A percentile compares a stretch with the other conserved stretches of the same genome.
phyloP scores from a whole-genome alignment of 2,113 vertebrate genomes.

The Barbus barbus region DNA sequence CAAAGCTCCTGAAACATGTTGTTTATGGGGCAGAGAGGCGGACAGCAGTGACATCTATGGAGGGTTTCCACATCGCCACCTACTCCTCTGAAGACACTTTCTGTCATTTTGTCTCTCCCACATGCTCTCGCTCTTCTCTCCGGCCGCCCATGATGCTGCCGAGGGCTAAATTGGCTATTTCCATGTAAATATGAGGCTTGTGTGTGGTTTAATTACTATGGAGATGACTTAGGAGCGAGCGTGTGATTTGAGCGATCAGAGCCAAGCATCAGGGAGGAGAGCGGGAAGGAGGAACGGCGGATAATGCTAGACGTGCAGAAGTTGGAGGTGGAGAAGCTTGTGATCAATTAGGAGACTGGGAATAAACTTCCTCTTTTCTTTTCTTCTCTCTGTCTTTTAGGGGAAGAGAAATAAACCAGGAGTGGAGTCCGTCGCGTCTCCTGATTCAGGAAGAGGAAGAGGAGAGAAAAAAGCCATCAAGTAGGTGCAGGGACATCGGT shows the following conservation, averaged over 20 bases:
- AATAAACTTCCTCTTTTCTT: constrained; percentile 12
- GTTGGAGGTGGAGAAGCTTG: constrained; percentile 24
- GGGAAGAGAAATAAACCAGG: constrained; percentile 96
- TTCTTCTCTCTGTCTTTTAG: constrained; percentile 63
- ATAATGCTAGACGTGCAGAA: constrained; percentile 33
- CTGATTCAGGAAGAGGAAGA: constrained; percentile 90
- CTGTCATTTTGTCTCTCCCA: constrained; percentile 31
- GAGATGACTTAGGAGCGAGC: constrained; percentile 30
- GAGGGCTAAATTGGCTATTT: constrained; percentile 54
- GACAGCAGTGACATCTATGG: constrained; percentile 20
- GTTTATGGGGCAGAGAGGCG: constrained; percentile 22
- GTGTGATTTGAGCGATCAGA: constrained; percentile 51
- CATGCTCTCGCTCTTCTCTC: constrained; percentile 10
- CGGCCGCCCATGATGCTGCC: background rate
- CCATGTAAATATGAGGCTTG: constrained; percentile 45
- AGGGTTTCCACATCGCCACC: constrained; percentile 29
- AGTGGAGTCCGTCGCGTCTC: constrained; percentile 90
- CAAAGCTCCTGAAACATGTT: background rate
- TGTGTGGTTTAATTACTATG: constrained; percentile 43
- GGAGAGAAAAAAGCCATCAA: constrained; percentile 98
- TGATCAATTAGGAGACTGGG: constrained; percentile 34
- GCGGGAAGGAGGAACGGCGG: background rate
- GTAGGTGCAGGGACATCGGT: constrained; percentile 81
- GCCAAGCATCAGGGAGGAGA: background rate
- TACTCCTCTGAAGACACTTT: constrained; percentile 23